Base-by-base conservation (phyloP, 2,797 vertebrate species). In the Emydoidea blandingii region DNA sequence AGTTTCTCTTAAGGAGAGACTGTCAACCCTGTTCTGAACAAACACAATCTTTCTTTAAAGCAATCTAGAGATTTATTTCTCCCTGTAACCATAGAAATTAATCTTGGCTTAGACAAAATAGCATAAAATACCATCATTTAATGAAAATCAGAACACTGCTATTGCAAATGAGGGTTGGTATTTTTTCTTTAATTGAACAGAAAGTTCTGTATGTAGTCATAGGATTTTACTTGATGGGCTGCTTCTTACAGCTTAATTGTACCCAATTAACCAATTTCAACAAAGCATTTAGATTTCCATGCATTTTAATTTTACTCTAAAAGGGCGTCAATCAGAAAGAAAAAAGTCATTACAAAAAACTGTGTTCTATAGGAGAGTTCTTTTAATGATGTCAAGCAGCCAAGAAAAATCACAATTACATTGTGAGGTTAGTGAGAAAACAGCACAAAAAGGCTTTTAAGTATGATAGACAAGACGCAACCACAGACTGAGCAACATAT, bases 1-100 rank as follows among this genome's bases (percentile, higher is more conserved):
- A 97, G 95, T 68, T 97, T 97, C 94, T 98, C 96, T 97, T 98
- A 97, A 96, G 96, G 86, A 94, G 89, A 97, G 92, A 96, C 96
- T 98, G 97, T 97, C 97, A 98, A 92, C 93, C 93, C 95, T 97
- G 79, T 96, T 96, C 96, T 97, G 96, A 97, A 97, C 91, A 98
- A 97, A 97, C 44, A 96, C 96, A 97, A 94, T 92, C 92, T 88
- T 96, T 97, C 97, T 97, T 96, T 97, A 97, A 98, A 97, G 95
- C 89, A 97, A 97, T 94, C 96, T 96, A 95, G 94, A 98, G 94
- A 98, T 98, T 98, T 98, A 97, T 95, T 97, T 97, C 91, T 95
- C 7, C 3, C 72, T 93, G 97, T 97, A 98, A 98, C 98, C 97
- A 97, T 88, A 98, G 98, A 97, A 98, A 97, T 98, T 98, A 98